A percentile compares a stretch with the other conserved stretches of the same genome.
These are phyloP conservation scores for Aramus guarauna DNA, from an alignment of 2,113 vertebrate genomes.

Conservation along the genomic window DNA sequence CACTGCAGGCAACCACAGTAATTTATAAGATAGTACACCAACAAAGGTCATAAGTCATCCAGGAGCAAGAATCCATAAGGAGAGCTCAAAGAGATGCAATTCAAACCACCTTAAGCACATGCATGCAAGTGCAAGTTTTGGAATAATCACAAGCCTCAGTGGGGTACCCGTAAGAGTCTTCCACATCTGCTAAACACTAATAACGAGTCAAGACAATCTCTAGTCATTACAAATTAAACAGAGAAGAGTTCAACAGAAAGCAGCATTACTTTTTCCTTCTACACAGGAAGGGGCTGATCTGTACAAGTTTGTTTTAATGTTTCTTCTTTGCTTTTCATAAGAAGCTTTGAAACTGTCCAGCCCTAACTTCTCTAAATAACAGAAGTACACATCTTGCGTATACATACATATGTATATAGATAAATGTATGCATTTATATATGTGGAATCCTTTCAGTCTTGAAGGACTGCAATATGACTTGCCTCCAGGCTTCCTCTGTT, in stretches of 20 bases:
- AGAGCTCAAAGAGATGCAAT: background rate
- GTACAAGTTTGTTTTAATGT: background rate
- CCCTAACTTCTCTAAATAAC: background rate
- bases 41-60: background rate
- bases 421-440: background rate
- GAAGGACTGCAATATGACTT: background rate
- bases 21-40: background rate
- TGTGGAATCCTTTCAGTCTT: background rate
- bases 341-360: background rate
- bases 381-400: background rate
- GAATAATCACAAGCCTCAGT: background rate
- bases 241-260: background rate
- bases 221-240: background rate
- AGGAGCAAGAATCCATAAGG: background rate
- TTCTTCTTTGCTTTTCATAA: background rate
- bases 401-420: no score
- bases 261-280: background rate
- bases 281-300: background rate
- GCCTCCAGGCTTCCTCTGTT: slow-evolving; percentile 82
- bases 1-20: background rate
- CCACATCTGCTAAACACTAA: background rate
- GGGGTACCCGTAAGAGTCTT: background rate
- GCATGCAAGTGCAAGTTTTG: background rate
- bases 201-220: background rate
- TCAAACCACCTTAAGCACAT: background rate